Evolutionary conservation across 2,888 invertebrate genomes (phyloP).

Genomic region (Beris chalybata): DNA sequence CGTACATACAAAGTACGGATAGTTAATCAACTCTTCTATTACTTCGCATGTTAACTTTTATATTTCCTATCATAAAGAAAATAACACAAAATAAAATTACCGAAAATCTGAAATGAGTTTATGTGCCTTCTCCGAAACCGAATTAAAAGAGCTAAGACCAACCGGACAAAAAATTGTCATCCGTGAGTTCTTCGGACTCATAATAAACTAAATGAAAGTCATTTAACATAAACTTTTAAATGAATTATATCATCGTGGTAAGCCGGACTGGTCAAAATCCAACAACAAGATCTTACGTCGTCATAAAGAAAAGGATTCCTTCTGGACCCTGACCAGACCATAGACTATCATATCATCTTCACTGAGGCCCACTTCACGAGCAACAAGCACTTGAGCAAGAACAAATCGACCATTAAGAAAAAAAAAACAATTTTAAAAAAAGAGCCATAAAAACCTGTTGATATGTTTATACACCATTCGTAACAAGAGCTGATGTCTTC

Average conservation of each 20-base stretch:
- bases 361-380: neutral
- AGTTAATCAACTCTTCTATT: too few relatives aligned
- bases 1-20: too few relatives aligned
- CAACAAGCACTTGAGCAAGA: neutral
- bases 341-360: neutral
- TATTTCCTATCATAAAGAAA: too few relatives aligned
- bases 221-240: constrained; percentile 27
- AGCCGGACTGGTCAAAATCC: constrained; percentile 5
- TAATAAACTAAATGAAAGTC: constrained; percentile 23
- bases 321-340: too few relatives aligned
- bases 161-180: constrained; percentile 9
- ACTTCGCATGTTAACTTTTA: too few relatives aligned
- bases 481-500: constrained; percentile 23
- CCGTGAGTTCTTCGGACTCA: constrained; percentile 18
- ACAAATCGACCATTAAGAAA: neutral
- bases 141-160: constrained; percentile 22
- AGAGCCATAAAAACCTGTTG: constrained; percentile 11
- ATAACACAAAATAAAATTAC: too few relatives aligned
- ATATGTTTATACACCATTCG: constrained; percentile 15
- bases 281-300: neutral
- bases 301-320: too few relatives aligned
- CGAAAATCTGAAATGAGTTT: constrained; percentile 6
- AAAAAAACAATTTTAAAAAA: neutral
- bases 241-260: constrained; percentile 8
- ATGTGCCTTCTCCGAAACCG: constrained; percentile 26